Evolutionary conservation across 2,888 invertebrate genomes (phyloP).

Genomic region (Electrophaes corylata): DNA sequence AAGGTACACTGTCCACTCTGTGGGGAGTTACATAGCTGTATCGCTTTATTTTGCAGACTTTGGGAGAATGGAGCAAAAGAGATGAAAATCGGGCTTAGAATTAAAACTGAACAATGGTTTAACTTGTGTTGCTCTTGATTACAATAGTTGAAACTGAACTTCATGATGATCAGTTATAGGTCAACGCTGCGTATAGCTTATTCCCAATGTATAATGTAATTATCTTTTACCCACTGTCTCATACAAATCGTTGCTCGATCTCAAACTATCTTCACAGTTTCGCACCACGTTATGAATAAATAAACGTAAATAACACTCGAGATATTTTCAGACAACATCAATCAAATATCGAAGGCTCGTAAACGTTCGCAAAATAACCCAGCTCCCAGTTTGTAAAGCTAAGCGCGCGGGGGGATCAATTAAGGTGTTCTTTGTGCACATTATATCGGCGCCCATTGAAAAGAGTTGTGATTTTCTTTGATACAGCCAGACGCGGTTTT

Average conservation of each 20-base stretch:
- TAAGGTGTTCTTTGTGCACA: constrained; percentile 76
- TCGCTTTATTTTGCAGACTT: constrained; percentile 46
- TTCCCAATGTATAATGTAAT: neutral
- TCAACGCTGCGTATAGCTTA: no score
- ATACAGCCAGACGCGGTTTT: constrained; percentile 81
- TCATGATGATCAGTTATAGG: neutral
- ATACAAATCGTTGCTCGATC: neutral
- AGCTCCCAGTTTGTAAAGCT: constrained; percentile 27
- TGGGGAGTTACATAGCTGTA: constrained; percentile 53
- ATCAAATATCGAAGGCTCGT: constrained; percentile 21
- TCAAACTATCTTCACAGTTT: neutral
- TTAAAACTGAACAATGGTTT: constrained; percentile 3
- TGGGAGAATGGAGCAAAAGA: neutral
- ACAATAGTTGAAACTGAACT: neutral
- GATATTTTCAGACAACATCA: constrained; percentile 14
- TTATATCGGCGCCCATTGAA: constrained; percentile 83
- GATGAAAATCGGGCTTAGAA: neutral
- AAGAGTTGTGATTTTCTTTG: constrained; percentile 84
- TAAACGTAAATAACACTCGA: neutral
- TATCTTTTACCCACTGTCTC: neutral
- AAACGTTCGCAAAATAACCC: constrained; percentile 21
- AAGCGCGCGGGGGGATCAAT: constrained; percentile 71
- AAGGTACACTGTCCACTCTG: constrained; percentile 71
- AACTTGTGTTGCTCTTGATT: neutral
- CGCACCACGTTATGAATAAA: neutral